These are phyloP conservation scores for Drosophila mimica DNA, from an alignment of 2,888 invertebrate genomes.

Conservation along the genomic window DNA sequence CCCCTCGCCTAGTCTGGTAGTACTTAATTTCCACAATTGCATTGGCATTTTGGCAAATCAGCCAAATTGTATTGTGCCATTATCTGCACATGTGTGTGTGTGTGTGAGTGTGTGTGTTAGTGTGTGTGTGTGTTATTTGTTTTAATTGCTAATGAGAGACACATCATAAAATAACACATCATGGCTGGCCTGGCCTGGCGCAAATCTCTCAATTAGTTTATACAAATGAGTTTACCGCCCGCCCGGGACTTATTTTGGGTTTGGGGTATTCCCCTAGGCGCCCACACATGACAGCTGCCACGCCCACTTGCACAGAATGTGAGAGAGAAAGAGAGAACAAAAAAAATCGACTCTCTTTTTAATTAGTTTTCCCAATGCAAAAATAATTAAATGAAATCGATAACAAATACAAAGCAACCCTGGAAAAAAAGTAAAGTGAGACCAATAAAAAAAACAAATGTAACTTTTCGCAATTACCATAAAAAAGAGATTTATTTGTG, in stretches of 20 bases:
- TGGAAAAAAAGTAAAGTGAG: slow-evolving; percentile 12
- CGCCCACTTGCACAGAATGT: slow-evolving; percentile 5
- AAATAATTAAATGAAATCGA: slow-evolving; percentile 74
- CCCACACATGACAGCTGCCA: slow-evolving; percentile 8
- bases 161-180: slow-evolving; percentile 63
- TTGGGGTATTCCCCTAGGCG: slow-evolving; percentile 44
- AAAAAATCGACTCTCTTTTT: slow-evolving; percentile 30
- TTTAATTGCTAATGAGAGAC: slow-evolving; percentile 77
- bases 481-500: slow-evolving; percentile 81
- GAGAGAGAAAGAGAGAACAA: too few relatives aligned
- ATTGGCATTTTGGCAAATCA: slow-evolving; percentile 47
- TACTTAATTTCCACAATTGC: slow-evolving; percentile 20
- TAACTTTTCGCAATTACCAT: slow-evolving; percentile 77
- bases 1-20: not conserved
- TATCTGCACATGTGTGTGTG: slow-evolving; percentile 13
- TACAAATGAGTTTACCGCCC: slow-evolving; percentile 79
- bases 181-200: slow-evolving; percentile 16
- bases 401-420: slow-evolving; percentile 49
- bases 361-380: slow-evolving; percentile 49
- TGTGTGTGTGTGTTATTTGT: slow-evolving; percentile 16
- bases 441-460: slow-evolving; percentile 49
- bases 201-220: slow-evolving; percentile 78
- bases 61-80: slow-evolving; percentile 54
- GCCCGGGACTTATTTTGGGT: slow-evolving; percentile 51
- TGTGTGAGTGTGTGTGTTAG: not conserved